A percentile compares a stretch with the other conserved stretches of the same genome.
These are phyloP conservation scores for Callinectes sapidus DNA, from an alignment of 2,888 invertebrate species.

Conservation along the genomic window DNA sequence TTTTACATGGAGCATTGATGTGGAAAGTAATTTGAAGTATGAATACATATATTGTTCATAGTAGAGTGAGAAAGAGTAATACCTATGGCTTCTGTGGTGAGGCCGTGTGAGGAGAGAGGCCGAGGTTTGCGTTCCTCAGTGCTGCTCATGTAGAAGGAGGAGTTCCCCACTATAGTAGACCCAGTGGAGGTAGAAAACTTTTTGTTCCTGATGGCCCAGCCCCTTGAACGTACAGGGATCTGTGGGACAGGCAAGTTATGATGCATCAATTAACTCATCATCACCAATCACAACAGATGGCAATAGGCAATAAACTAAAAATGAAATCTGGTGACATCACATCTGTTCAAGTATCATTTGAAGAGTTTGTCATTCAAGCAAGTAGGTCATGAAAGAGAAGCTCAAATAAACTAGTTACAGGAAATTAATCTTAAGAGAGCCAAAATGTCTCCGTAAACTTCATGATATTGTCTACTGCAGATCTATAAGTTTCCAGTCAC, in stretches of 20 bases:
- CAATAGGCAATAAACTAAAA: not conserved
- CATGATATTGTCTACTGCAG: too few relatives aligned
- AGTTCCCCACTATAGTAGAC: slow-evolving; percentile 74
- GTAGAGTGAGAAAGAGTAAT: not conserved
- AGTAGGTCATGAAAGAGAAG: not conserved
- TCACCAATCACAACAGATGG: not conserved
- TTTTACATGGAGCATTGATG: not conserved
- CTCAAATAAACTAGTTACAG: not conserved
- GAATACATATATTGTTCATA: not conserved
- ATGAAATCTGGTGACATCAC: not conserved
- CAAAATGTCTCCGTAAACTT: not conserved
- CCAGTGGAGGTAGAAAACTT: slow-evolving; percentile 77
- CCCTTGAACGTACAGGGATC: slow-evolving; percentile 82
- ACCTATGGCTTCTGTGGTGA: slow-evolving; percentile 62
- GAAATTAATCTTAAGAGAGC: not conserved
- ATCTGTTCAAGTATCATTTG: not conserved
- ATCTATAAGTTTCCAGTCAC: too few relatives aligned
- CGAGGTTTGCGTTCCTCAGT: slow-evolving; percentile 69
- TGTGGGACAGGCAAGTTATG: slow-evolving; percentile 72
- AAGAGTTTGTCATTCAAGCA: not conserved
- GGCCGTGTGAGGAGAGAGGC: slow-evolving; percentile 64
- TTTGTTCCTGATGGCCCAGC: slow-evolving; percentile 82
- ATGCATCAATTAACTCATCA: not conserved
- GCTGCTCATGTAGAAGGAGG: slow-evolving; percentile 75
- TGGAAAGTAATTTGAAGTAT: not conserved